Percentiles rank a stretch among this genome's conserved stretches.
Evolutionary conservation across 2,797 vertebrate genomes (phyloP).

Genomic region (Chelon labrosus): DNA sequence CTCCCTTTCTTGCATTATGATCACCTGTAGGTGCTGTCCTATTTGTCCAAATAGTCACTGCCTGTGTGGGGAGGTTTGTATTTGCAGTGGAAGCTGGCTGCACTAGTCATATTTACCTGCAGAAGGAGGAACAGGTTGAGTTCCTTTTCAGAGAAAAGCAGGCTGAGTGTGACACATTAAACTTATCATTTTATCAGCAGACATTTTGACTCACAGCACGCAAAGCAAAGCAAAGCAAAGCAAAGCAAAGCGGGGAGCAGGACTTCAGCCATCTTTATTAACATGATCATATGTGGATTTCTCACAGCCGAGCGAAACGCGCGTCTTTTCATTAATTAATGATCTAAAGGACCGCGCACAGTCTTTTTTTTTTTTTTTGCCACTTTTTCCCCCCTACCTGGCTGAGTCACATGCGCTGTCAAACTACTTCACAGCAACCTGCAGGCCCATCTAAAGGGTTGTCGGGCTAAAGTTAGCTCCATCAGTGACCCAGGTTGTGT

Average conservation of each 20-base stretch:
- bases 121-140: not conserved
- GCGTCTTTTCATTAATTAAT: too few species aligned
- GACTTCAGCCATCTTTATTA: not conserved
- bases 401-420: not conserved
- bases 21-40: not conserved
- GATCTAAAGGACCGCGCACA: too few species aligned
- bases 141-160: too few species aligned
- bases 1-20: not conserved
- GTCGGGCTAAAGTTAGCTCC: not conserved
- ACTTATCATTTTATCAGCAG: conserved; percentile 1
- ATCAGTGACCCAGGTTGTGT: not conserved
- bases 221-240: too few species aligned
- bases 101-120: not conserved
- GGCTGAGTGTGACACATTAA: not conserved
- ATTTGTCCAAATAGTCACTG: not conserved
- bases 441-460: too few species aligned
- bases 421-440: not conserved
- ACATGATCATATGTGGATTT: not conserved
- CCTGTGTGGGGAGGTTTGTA: not conserved
- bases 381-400: too few species aligned
- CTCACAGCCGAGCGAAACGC: not conserved
- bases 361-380: too few species aligned
- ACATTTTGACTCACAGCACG: too few species aligned
- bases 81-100: not conserved
- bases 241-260: not conserved